phyloP scores from a whole-genome alignment of 64 coral and sea anemone genomes.

The Montipora sp. region DNA sequence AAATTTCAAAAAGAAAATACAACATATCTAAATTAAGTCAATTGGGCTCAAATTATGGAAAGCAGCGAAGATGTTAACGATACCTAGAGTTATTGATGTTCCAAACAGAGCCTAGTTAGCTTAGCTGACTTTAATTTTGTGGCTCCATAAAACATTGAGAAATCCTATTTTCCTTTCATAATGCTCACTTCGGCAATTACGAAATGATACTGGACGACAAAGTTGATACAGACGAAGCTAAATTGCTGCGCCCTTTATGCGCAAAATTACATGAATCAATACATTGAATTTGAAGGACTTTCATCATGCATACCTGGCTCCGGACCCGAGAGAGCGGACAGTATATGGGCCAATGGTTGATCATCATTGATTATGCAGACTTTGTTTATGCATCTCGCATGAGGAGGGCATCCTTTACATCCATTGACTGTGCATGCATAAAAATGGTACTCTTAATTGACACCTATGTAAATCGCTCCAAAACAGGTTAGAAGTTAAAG shows the following conservation, averaged over 20 bases:
- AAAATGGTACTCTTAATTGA: constrained; percentile 39
- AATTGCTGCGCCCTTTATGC: not conserved
- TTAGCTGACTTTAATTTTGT: no score
- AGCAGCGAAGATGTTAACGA: no score
- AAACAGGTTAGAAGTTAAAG: not conserved
- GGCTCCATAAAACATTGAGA: no score
- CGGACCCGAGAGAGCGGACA: constrained; percentile 82
- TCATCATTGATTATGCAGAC: constrained; percentile 93
- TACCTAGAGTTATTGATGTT: no score
- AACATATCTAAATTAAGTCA: no score
- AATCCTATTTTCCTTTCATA: no score
- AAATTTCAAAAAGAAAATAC: no score
- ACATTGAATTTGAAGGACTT: not conserved
- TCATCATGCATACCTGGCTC: constrained; percentile 60
- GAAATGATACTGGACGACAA: not conserved
- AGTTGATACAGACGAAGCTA: not conserved
- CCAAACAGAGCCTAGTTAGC: no score
- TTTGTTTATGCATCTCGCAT: constrained; percentile 77
- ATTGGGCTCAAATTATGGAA: no score
- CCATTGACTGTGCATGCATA: constrained; percentile 51
- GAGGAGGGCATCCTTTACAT: constrained; percentile 84
- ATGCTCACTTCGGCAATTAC: no score
- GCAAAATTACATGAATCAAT: not conserved
- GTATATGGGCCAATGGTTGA: constrained; percentile 88
- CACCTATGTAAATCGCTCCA: not conserved